Percentiles rank a stretch among this genome's conserved stretches.
Evolutionary conservation across 1,140 invertebrate species (phyloP).

Genomic region (Nephotettix cincticeps): DNA sequence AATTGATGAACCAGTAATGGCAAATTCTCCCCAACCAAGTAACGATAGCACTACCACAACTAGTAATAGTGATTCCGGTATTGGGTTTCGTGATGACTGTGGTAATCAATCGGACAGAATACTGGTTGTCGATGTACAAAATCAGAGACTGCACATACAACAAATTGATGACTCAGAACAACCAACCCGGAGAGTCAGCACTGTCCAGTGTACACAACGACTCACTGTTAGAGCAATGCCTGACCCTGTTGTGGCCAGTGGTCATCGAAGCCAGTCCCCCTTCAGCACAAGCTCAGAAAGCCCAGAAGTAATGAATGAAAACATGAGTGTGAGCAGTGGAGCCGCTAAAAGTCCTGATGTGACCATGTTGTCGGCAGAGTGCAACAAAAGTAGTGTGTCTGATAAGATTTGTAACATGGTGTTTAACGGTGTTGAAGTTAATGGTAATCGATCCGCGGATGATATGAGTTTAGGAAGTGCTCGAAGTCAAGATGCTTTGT

Average conservation of each 20-base stretch:
- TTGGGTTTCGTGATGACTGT: constrained; percentile 87
- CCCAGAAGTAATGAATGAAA: constrained; percentile 35
- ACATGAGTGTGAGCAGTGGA: constrained; percentile 41
- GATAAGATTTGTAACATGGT: background rate
- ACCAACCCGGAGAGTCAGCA: background rate
- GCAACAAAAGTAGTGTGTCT: constrained; percentile 14
- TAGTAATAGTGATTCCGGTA: constrained; percentile 93
- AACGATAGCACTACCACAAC: constrained; percentile 78
- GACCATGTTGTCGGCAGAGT: constrained; percentile 25
- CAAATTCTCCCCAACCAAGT: constrained; percentile 80
- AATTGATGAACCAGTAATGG: constrained; percentile 46
- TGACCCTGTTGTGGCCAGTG: constrained; percentile 21
- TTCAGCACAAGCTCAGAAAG: constrained; percentile 40
- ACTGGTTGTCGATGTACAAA: constrained; percentile 74
- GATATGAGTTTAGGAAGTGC: constrained; percentile 40
- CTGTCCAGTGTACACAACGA: constrained; percentile 36
- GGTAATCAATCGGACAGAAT: constrained; percentile 79
- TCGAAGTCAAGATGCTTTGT: constrained; percentile 40
- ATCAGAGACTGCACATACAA: constrained; percentile 48
- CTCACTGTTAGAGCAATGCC: constrained; percentile 56
- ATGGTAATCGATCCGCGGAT: constrained; percentile 35
- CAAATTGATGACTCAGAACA: constrained; percentile 37
- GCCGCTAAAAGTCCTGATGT: constrained; percentile 40
- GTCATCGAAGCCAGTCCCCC: constrained; percentile 40
- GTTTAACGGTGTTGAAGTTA: constrained; percentile 8